Base-by-base conservation (phyloP, 2,888 invertebrate species). In the Tenthredo livida region DNA sequence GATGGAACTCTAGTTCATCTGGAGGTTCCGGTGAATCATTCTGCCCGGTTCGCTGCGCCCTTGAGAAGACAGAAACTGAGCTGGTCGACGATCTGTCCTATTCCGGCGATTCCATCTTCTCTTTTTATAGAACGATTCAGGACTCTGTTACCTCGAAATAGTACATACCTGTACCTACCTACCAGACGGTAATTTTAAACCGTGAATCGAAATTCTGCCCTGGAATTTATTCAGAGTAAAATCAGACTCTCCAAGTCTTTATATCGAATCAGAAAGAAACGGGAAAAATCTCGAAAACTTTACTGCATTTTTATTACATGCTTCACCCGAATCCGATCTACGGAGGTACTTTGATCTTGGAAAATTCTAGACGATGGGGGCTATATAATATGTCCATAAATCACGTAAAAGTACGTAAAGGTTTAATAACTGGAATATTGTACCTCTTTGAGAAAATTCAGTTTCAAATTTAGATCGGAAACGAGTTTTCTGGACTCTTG, bases 1-100 rank as follows among this genome's bases (percentile, higher is more conserved):
- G 73, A 73, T 12, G 10, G 43, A 29, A 50, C 47, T 77, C 47
- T 77, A 54, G 50, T 33, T 77, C 25, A 29, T 50, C 77, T 25
- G 61, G 80, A 80, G 50, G 80, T 80, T 80, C 80, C 58, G 80
- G 61, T 80, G 58, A 80, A 80, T 80, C 80, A 80, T 58, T 77
- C 33, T 50, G 25, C 43, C 75, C 47, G 72, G 72, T 72, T 70
- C 70, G 70, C n/a, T 70, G 70, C 70, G 78, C 50, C 78, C 78
- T 78, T 78, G 78, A 33, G 58, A 78, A 37, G n/a, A 75, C 47
- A 15, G 43, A 75, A 47, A 29, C 29, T 50, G 47, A 61, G n/a
- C 58, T 17, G 12, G 43, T 47, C 75, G 33, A 21, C 47, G 43
- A 47, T 78, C 29, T 78, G 17, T 78, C 78, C 54, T 78, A 50